Conservation (phyloP, 2,113 vertebrate genomes). For the Oreocharis arfaki region DNA sequence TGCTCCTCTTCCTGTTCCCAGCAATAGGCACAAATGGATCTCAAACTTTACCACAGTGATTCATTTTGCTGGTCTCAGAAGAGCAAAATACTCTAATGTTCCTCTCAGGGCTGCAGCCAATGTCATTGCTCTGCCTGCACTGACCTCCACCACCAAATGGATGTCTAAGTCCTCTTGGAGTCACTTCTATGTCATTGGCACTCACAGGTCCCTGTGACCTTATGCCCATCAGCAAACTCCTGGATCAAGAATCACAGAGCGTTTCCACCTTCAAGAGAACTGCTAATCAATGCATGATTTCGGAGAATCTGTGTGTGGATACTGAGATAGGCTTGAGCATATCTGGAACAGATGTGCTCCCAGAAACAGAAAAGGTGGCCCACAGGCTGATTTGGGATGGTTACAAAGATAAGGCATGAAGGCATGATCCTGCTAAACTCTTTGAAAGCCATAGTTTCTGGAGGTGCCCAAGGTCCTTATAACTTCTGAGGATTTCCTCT, state of each 20-base stretch:
- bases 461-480: background rate
- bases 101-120: background rate
- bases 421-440: background rate
- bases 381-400: background rate
- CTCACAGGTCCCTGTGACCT: rapidly evolving
- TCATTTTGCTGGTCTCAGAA: background rate
- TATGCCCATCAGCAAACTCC: background rate
- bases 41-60: background rate
- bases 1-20: background rate
- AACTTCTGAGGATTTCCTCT: background rate
- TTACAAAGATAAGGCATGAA: background rate
- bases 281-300: background rate
- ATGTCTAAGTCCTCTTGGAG: background rate
- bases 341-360: background rate
- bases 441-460: background rate
- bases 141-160: rapidly evolving
- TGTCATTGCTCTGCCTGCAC: background rate
- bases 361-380: background rate
- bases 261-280: background rate
- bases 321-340: background rate
- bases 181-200: background rate
- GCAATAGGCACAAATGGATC: background rate
- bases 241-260: background rate
- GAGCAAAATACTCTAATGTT: background rate
- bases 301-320: background rate